Evolutionary conservation across 2,113 vertebrate genomes (phyloP).

Genomic region (Carassius auratus): DNA sequence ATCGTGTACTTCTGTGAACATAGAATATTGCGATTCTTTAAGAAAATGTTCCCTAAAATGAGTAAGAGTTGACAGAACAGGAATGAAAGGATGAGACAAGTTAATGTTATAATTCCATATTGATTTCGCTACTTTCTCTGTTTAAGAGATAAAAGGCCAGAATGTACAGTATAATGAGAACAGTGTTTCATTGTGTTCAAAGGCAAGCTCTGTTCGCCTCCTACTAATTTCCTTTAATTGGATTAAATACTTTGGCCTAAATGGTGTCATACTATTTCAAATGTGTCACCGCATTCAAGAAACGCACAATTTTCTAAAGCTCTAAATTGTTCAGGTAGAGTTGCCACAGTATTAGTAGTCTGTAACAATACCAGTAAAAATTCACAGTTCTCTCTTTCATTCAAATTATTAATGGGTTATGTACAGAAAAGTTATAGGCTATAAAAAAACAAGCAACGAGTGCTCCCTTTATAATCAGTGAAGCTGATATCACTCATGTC

Average conservation of each 20-base stretch:
- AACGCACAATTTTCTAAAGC: neutral
- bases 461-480: too few relatives aligned
- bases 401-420: too few relatives aligned
- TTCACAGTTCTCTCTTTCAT: too few relatives aligned
- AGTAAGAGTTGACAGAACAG: neutral
- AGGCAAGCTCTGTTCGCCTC: neutral
- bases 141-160: slow-evolving; percentile 46
- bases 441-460: too few relatives aligned
- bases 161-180: slow-evolving; percentile 16
- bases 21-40: neutral
- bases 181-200: slow-evolving; percentile 17
- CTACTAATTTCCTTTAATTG: slow-evolving; percentile 50
- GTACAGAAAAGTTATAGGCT: too few relatives aligned
- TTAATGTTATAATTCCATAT: slow-evolving; percentile 46
- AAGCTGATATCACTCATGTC: too few relatives aligned
- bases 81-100: neutral
- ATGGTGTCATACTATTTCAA: neutral
- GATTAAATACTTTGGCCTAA: slow-evolving; percentile 46
- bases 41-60: slow-evolving; percentile 19
- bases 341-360: too few relatives aligned
- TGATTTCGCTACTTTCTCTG: slow-evolving; percentile 45
- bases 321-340: neutral
- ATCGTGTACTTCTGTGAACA: neutral
- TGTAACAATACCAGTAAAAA: too few relatives aligned
- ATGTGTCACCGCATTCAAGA: neutral